Base-by-base conservation (phyloP, 2,888 invertebrate species). In the Leuctra nigra region DNA sequence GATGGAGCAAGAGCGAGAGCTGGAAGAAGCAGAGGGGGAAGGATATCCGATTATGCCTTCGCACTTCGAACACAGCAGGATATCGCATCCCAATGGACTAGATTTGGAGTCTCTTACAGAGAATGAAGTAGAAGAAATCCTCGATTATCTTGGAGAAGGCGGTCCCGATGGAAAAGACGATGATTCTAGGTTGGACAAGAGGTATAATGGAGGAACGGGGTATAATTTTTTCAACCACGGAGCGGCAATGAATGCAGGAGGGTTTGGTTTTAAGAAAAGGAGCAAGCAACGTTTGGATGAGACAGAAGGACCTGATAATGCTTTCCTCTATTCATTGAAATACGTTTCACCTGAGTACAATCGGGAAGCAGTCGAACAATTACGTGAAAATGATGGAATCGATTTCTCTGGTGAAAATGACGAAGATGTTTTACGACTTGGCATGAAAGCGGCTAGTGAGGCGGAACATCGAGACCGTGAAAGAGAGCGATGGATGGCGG, bases 61-160 rank as follows among this genome's bases (percentile, higher is more conserved):
- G 61, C 70, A 81, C 9, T 81, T 79, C 77, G 75, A 78, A 25
- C 79, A 79, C 66, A 80, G 80, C 64, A 76, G 77, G 65, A 74
- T 72, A 52, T 71, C 73, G 54, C 73, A 76, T 60, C 70, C 72
- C 4, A 33, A 56, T 2, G 35, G 35, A 4, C 54, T 59, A 6
- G 64, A 66, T 29, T 61, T 64, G 18, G 65, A 65, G 46, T 62
- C 66, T 13, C 55, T 67, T 2, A 60, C 63, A 7, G 63, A 65
- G 14, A 63, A 59, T 20, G 66, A 66, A 33, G 61, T 66, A 1
- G 63, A 59, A 38, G 64, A 64, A 14, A 58, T 67, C 2, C 53
- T 66, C 14, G 61, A 64, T 35, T 65, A 64, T 39, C 47, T 66
- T 7, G 60, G 55, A n/a, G 44, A 58, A 2, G 38, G 24, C 18